These are phyloP conservation scores for Watsonalla cultraria DNA, from an alignment of 2,888 invertebrate genomes.

Conservation along the genomic window DNA sequence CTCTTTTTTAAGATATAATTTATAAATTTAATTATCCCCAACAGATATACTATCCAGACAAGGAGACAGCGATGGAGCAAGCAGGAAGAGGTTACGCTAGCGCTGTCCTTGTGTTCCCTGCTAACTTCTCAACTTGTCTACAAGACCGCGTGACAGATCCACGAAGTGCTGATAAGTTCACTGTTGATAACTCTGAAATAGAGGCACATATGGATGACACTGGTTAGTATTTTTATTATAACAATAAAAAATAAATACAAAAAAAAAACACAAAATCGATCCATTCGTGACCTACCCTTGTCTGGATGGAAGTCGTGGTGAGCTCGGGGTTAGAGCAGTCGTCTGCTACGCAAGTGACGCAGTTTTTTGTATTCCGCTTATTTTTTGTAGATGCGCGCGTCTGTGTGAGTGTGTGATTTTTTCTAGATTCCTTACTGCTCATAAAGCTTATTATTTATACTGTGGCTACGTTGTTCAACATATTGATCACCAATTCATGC, in stretches of 20 bases:
- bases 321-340: too few relatives aligned
- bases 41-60: constrained; percentile 75
- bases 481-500: too few relatives aligned
- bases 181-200: constrained; percentile 82
- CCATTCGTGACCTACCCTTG: too few relatives aligned
- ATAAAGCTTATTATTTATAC: too few relatives aligned
- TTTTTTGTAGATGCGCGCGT: too few relatives aligned
- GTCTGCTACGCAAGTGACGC: too few relatives aligned
- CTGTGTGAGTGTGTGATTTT: too few relatives aligned
- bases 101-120: constrained; percentile 85
- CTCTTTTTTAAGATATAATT: not conserved
- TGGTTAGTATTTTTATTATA: constrained; percentile 79
- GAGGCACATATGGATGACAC: constrained; percentile 89
- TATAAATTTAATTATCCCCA: not conserved
- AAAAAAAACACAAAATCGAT: too few relatives aligned
- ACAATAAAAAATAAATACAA: not conserved
- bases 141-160: constrained; percentile 80
- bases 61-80: constrained; percentile 81
- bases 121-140: constrained; percentile 86
- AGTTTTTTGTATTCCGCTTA: too few relatives aligned
- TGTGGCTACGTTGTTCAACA: too few relatives aligned
- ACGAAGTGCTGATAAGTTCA: constrained; percentile 76
- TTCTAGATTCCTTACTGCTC: too few relatives aligned
- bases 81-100: constrained; percentile 86
- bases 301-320: too few relatives aligned